Evolutionary conservation across 2,797 vertebrate species (phyloP).

Genomic region (Spea hammondii): DNA sequence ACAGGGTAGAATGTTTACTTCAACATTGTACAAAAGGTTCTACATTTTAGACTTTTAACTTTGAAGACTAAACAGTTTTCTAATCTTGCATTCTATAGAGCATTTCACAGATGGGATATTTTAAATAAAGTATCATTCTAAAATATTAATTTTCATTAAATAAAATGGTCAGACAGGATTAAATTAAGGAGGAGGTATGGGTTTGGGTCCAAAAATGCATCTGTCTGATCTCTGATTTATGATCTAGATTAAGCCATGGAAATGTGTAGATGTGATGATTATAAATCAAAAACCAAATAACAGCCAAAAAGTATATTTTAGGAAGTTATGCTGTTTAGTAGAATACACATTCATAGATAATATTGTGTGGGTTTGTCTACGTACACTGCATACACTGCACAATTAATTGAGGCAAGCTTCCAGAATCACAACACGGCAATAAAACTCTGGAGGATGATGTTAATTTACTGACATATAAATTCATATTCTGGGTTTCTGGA

Average conservation of each 20-base stretch:
- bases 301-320: constrained; percentile 31
- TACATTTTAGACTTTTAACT: constrained; percentile 25
- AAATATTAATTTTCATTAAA: constrained; percentile 46
- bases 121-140: constrained; percentile 7
- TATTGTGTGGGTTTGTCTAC: constrained; percentile 21
- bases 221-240: constrained; percentile 42
- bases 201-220: constrained; percentile 31
- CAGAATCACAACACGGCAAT: background rate
- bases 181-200: constrained; percentile 23
- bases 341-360: constrained; percentile 18
- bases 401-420: constrained; percentile 23
- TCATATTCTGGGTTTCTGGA: background rate
- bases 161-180: constrained; percentile 40
- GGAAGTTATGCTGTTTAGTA: constrained; percentile 30
- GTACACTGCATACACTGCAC: constrained; percentile 8
- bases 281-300: constrained; percentile 32
- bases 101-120: constrained; percentile 10
- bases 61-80: constrained; percentile 42
- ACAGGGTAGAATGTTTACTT: constrained; percentile 13
- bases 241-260: constrained; percentile 40
- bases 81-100: constrained; percentile 23
- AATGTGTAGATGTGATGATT: constrained; percentile 42
- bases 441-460: background rate
- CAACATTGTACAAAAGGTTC: constrained; percentile 8
- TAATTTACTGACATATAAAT: background rate